Base-by-base conservation (phyloP, 2,113 vertebrate species). In the Oreochromis spilurus region DNA sequence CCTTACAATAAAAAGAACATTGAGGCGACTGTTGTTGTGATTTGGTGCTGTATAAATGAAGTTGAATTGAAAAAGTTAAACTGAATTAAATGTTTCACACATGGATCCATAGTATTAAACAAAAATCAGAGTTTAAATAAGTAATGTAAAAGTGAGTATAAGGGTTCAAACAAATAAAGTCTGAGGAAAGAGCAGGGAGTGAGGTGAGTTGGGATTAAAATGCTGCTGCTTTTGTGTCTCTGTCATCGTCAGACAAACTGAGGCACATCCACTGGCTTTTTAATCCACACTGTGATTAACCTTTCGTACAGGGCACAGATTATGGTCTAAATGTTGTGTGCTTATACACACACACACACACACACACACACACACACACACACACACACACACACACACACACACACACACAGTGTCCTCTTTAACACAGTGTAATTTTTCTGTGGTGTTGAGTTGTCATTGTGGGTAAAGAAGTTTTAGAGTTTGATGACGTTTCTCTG, bases 201-300 rank as follows among this genome's bases (percentile, higher is more conserved):
- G n/a, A 55, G 84, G 62, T 57, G 62, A 88, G 52, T 24, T 38
- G 50, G 91, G 93, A 94, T 96, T 95, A 95, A 89, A 91, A 83
- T 87, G 89, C 89, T 67, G 75, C 89, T 84, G 87, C 88, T 93
- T 95, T 92, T 94, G 89, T 89, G 85, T 85, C 67, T 38, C 78
- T 77, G 85, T 62, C 38, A 82, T 84, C 82, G 58, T 84, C 82
- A 83, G 84, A 84, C 21, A 29, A 17, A 84, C 21, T 45, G 84
- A 88, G 92, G 10, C 70, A 77, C 89, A 82, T 84, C 87, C 86
- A 45, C 72, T 75, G 62, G 9, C 34, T 82, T 62, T 89, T 58
- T 83, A 90, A 81, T 87, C 91, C 85, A 82, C 12, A 16, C 53
- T 55, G 83, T 29, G 77, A 92, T 89, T 92, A 86, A 93, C 81